Conservation (phyloP, 2,888 invertebrate species). For the Anagyrus pseudococci region DNA sequence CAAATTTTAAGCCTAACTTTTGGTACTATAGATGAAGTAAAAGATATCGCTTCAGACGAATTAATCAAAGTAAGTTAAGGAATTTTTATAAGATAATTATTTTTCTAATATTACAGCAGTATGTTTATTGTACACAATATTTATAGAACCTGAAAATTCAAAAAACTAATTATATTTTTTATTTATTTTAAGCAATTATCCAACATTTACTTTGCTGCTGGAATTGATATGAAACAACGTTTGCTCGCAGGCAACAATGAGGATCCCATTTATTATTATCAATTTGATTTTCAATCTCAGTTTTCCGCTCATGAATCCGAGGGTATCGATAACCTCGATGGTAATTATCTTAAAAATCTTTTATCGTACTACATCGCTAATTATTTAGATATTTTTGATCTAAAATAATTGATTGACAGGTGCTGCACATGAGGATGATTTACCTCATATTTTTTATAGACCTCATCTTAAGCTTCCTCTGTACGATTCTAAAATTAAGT, state of each 20-base stretch:
- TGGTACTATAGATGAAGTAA: background rate
- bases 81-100: background rate
- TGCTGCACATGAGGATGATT: conserved; percentile 23
- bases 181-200: background rate
- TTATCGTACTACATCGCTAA: background rate
- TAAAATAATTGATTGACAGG: conserved; percentile 9
- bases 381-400: background rate
- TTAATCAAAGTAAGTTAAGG: conserved; percentile 4
- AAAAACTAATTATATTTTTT: too few relatives aligned
- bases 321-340: background rate
- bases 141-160: too few relatives aligned
- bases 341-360: background rate
- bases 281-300: conserved; percentile 2
- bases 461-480: background rate
- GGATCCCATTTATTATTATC: conserved; percentile 24
- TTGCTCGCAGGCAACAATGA: background rate
- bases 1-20: background rate
- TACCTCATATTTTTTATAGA: conserved; percentile 15
- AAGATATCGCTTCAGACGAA: background rate
- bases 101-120: background rate
- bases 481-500: background rate
- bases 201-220: conserved; percentile 10
- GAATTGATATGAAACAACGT: conserved; percentile 24
- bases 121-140: too few relatives aligned
- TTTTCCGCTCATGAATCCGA: background rate